phyloP scores from a whole-genome alignment of 53 echinoderm and acorn worm species.

The Glandiceps talaboti region DNA sequence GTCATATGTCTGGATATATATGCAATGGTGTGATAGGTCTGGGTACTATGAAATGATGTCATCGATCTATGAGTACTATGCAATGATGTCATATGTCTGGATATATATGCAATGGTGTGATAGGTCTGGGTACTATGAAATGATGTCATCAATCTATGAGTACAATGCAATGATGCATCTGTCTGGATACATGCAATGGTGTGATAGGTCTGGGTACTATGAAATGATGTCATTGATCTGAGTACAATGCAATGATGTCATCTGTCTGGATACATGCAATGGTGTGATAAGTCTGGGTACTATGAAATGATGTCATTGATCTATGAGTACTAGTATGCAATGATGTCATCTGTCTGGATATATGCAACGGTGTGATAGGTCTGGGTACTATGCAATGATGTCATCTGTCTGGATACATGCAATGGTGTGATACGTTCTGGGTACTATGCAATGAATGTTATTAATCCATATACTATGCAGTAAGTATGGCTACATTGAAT shows the following conservation, averaged over 20 bases:
- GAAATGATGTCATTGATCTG: no score
- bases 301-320: background rate
- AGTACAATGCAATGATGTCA: no score
- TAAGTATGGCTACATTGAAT: no score
- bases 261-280: no score
- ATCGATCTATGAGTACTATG: background rate
- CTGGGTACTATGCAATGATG: background rate
- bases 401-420: no score
- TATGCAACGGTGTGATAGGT: background rate
- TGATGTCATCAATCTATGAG: background rate
- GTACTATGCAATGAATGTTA: no score
- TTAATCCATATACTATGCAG: no score
- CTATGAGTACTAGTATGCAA: background rate
- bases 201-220: no score
- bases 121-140: background rate
- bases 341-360: background rate
- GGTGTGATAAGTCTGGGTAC: background rate
- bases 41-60: background rate
- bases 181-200: no score
- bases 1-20: no score
- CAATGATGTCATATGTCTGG: background rate
- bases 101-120: background rate
- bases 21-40: background rate
- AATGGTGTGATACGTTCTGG: no score
- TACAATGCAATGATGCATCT: no score